phyloP scores from a whole-genome alignment of 2,888 invertebrate species.

The Polylopha cassiicola region DNA sequence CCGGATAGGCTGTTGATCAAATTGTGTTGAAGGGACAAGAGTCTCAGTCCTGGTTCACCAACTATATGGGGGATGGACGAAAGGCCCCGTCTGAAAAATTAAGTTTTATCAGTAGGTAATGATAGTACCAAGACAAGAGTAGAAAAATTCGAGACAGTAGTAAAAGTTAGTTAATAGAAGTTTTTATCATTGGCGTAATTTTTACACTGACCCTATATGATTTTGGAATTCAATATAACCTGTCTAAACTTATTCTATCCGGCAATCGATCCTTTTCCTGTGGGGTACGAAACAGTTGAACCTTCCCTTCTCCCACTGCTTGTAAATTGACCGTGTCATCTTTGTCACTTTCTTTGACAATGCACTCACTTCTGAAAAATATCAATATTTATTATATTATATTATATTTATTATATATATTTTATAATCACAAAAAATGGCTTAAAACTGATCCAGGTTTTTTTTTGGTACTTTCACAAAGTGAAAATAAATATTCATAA shows the following conservation, averaged over 20 bases:
- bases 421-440: too few relatives aligned
- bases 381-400: background rate
- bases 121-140: too few relatives aligned
- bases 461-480: too few relatives aligned
- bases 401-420: too few relatives aligned
- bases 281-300: constrained; percentile 82
- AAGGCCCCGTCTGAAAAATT: constrained; percentile 80
- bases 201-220: too few relatives aligned
- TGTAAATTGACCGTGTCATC: constrained; percentile 70
- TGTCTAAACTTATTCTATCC: constrained; percentile 92
- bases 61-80: constrained; percentile 90
- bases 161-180: too few relatives aligned
- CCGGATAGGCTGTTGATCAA: constrained; percentile 86
- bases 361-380: constrained; percentile 11
- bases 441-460: too few relatives aligned
- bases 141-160: too few relatives aligned
- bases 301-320: constrained; percentile 79
- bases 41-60: constrained; percentile 86
- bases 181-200: too few relatives aligned
- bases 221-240: constrained; percentile 51
- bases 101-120: constrained; percentile 7
- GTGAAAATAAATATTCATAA: too few relatives aligned
- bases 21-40: constrained; percentile 95
- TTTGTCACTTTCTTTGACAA: constrained; percentile 51
- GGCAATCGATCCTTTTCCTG: constrained; percentile 90